Conservation (phyloP, 2,113 vertebrate genomes). For the Gnathonemus longibarbis region DNA sequence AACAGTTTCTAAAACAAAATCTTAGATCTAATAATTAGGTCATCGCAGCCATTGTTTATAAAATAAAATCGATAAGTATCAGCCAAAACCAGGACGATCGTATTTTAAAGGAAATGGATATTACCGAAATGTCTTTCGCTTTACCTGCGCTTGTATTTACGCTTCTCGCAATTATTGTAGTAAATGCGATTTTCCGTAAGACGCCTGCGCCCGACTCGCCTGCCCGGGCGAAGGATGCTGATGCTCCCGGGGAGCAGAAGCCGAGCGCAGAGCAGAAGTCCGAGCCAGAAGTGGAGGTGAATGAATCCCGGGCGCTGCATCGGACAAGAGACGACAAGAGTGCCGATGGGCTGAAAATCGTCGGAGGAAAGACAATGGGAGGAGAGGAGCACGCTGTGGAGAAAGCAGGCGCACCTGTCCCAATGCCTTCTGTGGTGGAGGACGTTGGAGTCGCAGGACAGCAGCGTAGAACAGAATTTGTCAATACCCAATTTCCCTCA, state of each 20-base stretch:
- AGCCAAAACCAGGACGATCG: too few relatives aligned
- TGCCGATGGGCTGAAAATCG: constrained; percentile 36
- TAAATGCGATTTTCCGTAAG: constrained; percentile 41
- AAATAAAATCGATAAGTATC: neutral
- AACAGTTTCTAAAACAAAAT: neutral
- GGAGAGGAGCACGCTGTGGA: constrained; percentile 44
- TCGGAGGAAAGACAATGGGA: constrained; percentile 44
- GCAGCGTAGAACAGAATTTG: constrained; percentile 11
- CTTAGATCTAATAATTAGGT: neutral
- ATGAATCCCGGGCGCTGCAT: neutral
- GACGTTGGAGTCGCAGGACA: constrained; percentile 27
- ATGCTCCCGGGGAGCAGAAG: neutral
- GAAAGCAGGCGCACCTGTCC: neutral
- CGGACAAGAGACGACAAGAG: neutral
- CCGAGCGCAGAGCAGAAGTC: neutral
- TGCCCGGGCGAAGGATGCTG: neutral
- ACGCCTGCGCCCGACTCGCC: constrained; percentile 22
- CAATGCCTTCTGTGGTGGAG: constrained; percentile 29
- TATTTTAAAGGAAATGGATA: constrained; percentile 37
- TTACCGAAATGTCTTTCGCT: constrained; percentile 36
- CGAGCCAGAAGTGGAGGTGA: neutral
- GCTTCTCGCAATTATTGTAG: constrained; percentile 51
- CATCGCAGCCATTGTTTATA: neutral
- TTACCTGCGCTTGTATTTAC: constrained; percentile 48
- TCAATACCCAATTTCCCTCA: neutral